Evolutionary conservation across 2,797 vertebrate genomes (phyloP), one percentile per base, ranked within the genome.

Genomic region (Pyrrhura leucotis): DNA sequence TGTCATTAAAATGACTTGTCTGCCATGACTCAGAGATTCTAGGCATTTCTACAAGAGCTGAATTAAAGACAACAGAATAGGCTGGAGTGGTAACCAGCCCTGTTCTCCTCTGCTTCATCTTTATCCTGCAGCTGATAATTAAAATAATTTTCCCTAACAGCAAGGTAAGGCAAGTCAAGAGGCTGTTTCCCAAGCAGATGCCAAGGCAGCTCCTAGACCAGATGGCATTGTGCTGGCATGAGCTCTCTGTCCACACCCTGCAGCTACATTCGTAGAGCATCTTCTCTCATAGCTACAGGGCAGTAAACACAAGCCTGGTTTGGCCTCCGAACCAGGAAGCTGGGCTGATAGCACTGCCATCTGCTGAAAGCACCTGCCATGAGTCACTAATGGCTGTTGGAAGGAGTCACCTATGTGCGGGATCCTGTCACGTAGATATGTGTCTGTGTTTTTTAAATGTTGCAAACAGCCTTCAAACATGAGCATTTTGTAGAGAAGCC

Each of bases 141-240:
- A 83, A 91, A 94, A 75, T 42, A 35, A 44, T 66, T 82, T 90
- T 67, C 66, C 45, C 22, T 85, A 65, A 50, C 48, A 53, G 26
- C 50, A 69, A 93, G 63, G 61, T 88, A 90, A 95, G 76, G 48
- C 48, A 85, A 88, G 44, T 45, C 67, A 80, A 68, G 72, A 88
- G 56, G 25, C 88, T 78, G 40, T 79, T 95, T 94, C 74, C 39
- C 39, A 86, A 73, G 86, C 91, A 95, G 93, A 93, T 96, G 92
- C 83, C 85, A 69, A 81, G 76, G 61, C 94, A 92, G 79, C 45
- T 96, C 47, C 63, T 72, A 85, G 90, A 85, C 78, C 95, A 98
- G 95, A 97, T 97, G 97, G 96, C 14, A 3, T 80, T 73, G 79
- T 3, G 7, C 93, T 95, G 91, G 82, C 95, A 33, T 18, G 69